Base-by-base conservation (phyloP, 2,888 invertebrate species). In the Dysmachus trigonus region DNA sequence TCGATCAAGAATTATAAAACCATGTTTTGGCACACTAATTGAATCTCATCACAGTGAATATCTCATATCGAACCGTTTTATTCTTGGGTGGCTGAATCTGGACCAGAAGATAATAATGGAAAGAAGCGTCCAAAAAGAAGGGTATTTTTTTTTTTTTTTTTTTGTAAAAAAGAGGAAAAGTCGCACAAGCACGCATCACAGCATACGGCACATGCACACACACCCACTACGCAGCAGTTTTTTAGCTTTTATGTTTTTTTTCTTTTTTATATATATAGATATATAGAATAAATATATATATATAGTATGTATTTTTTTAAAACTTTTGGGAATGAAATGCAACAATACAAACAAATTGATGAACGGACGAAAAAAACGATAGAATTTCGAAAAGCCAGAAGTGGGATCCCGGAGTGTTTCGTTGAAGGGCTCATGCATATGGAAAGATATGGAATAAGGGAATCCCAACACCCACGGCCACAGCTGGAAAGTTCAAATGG, bases 401-500 rank as follows among this genome's bases (percentile, higher is more conserved):
- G 38, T 10, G 62, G 62, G 62, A 27, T 22, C 5, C 62, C 10
- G 22, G 10, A 62, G 62, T 62, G n/a, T 47, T 47, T 10, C 51
- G 51, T 38, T 47, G 27, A 30, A 22, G 47, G n/a, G 77, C 30
- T 27, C 47, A 77, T 77, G 77, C 77, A 77, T 77, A 77, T 77
- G 47, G 77, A 77, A 13, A 41, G 15, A 4, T 1, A 62, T 22
- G 22, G 10, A 18, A 62, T 22, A 62, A 62, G 62, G 62, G 62
- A 62, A 62, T 62, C 62, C 62, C 62, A 74, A 85, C 85, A 74
- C 85, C 85, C 85, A 85, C 85, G 74, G 27, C 72, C 62, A 27
- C 47, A 85, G 47, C 41, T 47, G 27, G 62, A 85, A 85, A 85
- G 85, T 85, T 85, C 85, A 85, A 85, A 85, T 41, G 74, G 51